Evolutionary conservation across 2,797 vertebrate species (phyloP).

Genomic region (Rhabdomys pumilio): DNA sequence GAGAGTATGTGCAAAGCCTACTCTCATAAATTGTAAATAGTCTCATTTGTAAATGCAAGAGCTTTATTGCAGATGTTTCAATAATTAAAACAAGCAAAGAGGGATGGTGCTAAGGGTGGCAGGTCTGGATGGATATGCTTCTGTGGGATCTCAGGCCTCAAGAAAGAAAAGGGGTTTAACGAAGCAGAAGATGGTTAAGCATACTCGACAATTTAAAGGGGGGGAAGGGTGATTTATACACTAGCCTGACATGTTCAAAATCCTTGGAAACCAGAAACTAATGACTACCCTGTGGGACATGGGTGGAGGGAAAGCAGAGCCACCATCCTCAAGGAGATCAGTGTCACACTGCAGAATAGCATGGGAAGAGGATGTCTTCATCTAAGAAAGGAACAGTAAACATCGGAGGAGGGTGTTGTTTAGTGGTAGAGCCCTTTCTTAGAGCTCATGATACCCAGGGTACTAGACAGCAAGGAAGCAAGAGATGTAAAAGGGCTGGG

Average conservation of each 20-base stretch:
- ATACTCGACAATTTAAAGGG: neutral
- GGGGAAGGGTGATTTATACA: too few relatives aligned
- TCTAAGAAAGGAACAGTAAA: neutral
- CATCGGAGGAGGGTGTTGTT: too few relatives aligned
- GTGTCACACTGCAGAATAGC: neutral
- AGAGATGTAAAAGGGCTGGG: neutral
- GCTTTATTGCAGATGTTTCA: slow-evolving; percentile 34
- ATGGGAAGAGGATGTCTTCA: rapidly evolving
- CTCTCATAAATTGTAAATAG: slow-evolving; percentile 54
- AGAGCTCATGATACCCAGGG: neutral
- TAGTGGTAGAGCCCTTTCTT: neutral
- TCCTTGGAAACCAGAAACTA: neutral
- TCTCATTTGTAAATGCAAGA: slow-evolving; percentile 72
- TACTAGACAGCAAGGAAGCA: neutral
- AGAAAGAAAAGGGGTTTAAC: slow-evolving; percentile 62
- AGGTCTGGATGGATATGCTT: neutral
- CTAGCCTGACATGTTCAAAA: neutral
- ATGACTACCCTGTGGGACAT: rapidly evolving
- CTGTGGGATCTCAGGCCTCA: neutral
- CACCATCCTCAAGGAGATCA: neutral
- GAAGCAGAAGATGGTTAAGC: neutral
- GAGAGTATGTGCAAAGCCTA: neutral
- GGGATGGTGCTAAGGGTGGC: neutral
- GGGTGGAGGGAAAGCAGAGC: neutral
- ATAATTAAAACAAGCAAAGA: slow-evolving; percentile 58